Base-by-base conservation (phyloP, 2,888 invertebrate species). In the Hartigia nigra region DNA sequence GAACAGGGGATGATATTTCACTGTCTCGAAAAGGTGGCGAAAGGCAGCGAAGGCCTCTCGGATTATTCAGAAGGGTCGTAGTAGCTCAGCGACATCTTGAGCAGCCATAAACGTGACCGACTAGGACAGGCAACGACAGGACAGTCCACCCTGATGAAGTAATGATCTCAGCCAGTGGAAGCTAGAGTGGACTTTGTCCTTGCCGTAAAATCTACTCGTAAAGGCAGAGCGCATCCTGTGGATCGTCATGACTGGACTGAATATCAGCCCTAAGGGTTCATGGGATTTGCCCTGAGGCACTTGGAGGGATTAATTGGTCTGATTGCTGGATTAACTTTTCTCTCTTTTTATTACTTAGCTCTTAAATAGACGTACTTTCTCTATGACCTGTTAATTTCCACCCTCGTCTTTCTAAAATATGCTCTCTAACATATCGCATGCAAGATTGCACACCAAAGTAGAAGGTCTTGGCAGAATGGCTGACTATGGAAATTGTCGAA, bases 301-400 rank as follows among this genome's bases (percentile, higher is more conserved):
- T 72, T 72, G 31, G 34, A 34, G 72, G 72, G 34, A 72, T 72
- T 34, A 34, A 72, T 72, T 72, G 72, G 23, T 72, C 32, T 34
- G 72, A 72, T 72, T 72, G 72, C 72, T 9, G 72, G 55, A 55
- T 55, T 55, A 55, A 55, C 55, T 55, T 55, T 55, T 2, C 55
- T 55, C 55, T 23, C 23, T 23, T 9, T 55, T 55, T 55, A 55
- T 55, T 55, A 55, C 23, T 14, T 5, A 55, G 55, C 14, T 23
- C 23, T 55, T 23, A 55, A 55, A 23, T 55, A 55, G 55, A 55
- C 55, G 23, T 55, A 23, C 55, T 2, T 23, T 55, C 9, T 23
- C 5, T 55, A 55, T 55, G 55, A 55, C 23, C 55, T 55, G 55
- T 55, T 55, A 55, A 55, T 55, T 55, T 55, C 23, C 9, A 23